Conservation (phyloP, 2,888 invertebrate genomes). For the Villa cingulata region DNA sequence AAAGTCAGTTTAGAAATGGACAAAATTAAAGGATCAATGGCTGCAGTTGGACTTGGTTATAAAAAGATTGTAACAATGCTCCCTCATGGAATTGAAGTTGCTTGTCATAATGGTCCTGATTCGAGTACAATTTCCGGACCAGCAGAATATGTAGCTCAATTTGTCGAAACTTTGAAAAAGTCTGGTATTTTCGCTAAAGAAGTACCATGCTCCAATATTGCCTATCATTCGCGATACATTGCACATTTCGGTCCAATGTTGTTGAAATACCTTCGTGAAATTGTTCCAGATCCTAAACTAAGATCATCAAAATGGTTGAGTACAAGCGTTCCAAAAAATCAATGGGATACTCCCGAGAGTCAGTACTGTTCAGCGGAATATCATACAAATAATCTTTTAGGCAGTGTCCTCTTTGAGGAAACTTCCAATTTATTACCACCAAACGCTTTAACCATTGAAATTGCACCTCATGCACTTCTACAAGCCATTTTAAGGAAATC, state of each 20-base stretch:
- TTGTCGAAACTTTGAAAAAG: conserved; percentile 50
- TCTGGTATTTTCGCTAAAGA: conserved; percentile 69
- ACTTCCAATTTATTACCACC: conserved; percentile 46
- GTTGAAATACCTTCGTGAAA: conserved; percentile 46
- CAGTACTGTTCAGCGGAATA: conserved; percentile 65
- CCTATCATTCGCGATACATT: conserved; percentile 80
- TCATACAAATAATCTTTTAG: conserved; percentile 70
- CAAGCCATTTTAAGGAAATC: conserved; percentile 52
- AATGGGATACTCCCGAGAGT: conserved; percentile 56
- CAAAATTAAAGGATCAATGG: conserved; percentile 71
- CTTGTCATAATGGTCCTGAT: conserved; percentile 76
- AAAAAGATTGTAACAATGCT: conserved; percentile 44
- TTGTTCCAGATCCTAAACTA: conserved; percentile 50
- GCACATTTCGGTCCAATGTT: conserved; percentile 51
- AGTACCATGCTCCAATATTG: conserved; percentile 75
- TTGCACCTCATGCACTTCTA: conserved; percentile 55
- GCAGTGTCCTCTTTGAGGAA: conserved; percentile 45
- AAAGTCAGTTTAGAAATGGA: conserved; percentile 56
- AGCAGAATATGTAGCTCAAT: conserved; percentile 48
- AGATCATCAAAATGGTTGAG: conserved; percentile 73
- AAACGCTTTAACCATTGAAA: conserved; percentile 50
- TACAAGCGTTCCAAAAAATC: conserved; percentile 57
- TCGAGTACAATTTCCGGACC: conserved; percentile 88
- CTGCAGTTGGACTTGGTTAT: conserved; percentile 61
- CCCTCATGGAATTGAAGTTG: conserved; percentile 65